A percentile compares a stretch with the other conserved stretches of the same genome.
Conservation (phyloP, 2,113 vertebrate genomes). For the Turnix velox region DNA sequence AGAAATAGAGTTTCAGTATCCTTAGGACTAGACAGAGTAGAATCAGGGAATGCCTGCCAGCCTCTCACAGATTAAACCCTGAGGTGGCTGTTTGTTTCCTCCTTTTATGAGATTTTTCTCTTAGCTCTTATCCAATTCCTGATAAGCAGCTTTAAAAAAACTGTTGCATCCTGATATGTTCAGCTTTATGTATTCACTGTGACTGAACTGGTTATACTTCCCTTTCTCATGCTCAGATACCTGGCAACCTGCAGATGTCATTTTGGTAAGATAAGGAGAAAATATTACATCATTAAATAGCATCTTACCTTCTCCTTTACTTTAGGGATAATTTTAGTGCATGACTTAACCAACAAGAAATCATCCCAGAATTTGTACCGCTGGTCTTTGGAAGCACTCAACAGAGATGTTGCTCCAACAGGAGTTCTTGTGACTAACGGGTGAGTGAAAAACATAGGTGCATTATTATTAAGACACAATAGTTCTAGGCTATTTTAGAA, state of each 20-base stretch:
- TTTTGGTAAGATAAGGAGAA: background rate
- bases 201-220: background rate
- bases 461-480: background rate
- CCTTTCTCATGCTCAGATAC: background rate
- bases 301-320: conserved; percentile 6
- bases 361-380: conserved; percentile 97
- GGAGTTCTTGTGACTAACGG: conserved; percentile 95
- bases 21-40: background rate
- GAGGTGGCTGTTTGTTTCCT: background rate
- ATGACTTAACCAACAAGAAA: conserved; percentile 98
- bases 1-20: background rate
- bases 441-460: conserved; percentile 60
- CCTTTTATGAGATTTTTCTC: conserved; percentile 7
- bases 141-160: conserved; percentile 25
- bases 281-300: background rate
- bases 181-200: background rate
- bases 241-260: background rate
- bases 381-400: conserved; percentile 93
- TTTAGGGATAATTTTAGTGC: conserved; percentile 94
- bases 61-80: background rate
- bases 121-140: background rate
- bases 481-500: background rate
- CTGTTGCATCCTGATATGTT: background rate
- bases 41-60: background rate
- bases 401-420: conserved; percentile 87